These are phyloP conservation scores for Labeo rohita DNA, from an alignment of 2,113 vertebrate genomes.

Conservation along the genomic window DNA sequence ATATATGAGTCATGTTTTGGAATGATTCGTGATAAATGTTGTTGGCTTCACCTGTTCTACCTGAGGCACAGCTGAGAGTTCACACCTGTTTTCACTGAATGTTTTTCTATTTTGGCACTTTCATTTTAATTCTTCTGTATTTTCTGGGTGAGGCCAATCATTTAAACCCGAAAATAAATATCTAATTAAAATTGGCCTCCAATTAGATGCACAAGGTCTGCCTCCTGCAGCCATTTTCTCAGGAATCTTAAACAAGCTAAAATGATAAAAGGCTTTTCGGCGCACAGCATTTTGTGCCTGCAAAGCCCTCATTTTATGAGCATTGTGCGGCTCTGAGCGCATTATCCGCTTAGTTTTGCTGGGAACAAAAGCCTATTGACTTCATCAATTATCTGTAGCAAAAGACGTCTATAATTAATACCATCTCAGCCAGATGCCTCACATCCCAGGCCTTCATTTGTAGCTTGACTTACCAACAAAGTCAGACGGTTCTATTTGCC, in stretches of 20 bases:
- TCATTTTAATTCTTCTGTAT: background rate
- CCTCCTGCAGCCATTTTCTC: background rate
- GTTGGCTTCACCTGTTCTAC: constrained; percentile 5
- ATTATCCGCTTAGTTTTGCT: constrained; percentile 12
- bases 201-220: background rate
- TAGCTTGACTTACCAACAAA: background rate
- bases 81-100: background rate
- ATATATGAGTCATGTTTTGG: constrained; percentile 24
- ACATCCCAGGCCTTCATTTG: constrained; percentile 22
- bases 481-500: background rate
- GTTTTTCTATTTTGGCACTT: constrained; percentile 3
- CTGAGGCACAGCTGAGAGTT: background rate
- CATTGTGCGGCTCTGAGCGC: background rate
- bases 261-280: background rate
- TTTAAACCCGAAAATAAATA: constrained; percentile 5
- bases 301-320: background rate
- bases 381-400: constrained; percentile 38
- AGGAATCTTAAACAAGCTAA: background rate
- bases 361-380: constrained; percentile 16
- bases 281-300: constrained; percentile 3
- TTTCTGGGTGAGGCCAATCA: background rate
- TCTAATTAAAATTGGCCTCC: background rate
- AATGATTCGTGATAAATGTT: background rate
- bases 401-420: constrained; percentile 41
- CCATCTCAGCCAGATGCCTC: constrained; percentile 25